A percentile compares a stretch with the other conserved stretches of the same genome.
These are phyloP conservation scores for zebrafish (Danio rerio) DNA, from an alignment of 2,113 vertebrate species.

Conservation along the genomic window DNA sequence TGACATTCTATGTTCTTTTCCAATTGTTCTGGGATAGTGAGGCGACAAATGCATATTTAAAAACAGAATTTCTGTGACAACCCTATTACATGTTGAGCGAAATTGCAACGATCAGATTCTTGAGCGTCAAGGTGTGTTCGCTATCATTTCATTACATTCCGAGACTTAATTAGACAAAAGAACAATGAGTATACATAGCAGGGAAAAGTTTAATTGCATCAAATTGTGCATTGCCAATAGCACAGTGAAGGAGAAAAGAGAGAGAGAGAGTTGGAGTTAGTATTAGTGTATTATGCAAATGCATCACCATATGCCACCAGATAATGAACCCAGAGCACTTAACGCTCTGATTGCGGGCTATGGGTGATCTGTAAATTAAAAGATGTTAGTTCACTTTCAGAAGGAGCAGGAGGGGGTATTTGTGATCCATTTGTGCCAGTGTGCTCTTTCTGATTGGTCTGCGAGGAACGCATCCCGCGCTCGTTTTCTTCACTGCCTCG, in stretches of 20 bases:
- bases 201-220: constrained; percentile 47
- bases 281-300: constrained; percentile 67
- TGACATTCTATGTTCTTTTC: constrained; percentile 19
- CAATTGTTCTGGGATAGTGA: constrained; percentile 30
- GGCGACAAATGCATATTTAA: constrained; percentile 52
- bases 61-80: constrained; percentile 20
- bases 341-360: constrained; percentile 75
- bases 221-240: constrained; percentile 48
- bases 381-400: constrained; percentile 65
- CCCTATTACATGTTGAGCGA: constrained; percentile 24
- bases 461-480: constrained; percentile 56
- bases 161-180: constrained; percentile 52
- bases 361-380: constrained; percentile 74
- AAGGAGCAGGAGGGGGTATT: constrained; percentile 61
- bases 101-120: constrained; percentile 48
- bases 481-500: neutral
- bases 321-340: constrained; percentile 70
- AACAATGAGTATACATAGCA: constrained; percentile 47
- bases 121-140: constrained; percentile 28
- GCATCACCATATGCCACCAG: constrained; percentile 61
- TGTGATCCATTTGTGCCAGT: constrained; percentile 62
- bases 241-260: constrained; percentile 45
- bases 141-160: constrained; percentile 43
- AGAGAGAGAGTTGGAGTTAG: constrained; percentile 37
- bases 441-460: constrained; percentile 69